These are phyloP conservation scores for Pachymerium ferrugineum DNA, from an alignment of 2,888 invertebrate species.

Conservation along the genomic window DNA sequence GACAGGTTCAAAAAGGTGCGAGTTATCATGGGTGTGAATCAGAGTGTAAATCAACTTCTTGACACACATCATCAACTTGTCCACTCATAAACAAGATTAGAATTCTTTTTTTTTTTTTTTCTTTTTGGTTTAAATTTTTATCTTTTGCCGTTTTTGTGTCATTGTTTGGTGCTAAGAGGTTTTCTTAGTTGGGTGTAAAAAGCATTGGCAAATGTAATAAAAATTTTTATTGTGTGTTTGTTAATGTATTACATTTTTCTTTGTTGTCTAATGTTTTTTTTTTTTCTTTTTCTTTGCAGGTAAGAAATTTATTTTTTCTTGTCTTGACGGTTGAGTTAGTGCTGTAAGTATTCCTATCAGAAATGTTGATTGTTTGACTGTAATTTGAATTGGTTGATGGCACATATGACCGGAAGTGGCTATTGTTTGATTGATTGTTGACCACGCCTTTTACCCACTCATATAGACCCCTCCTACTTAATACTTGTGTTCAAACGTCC, in stretches of 20 bases:
- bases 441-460: conserved; percentile 10
- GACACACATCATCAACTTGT: conserved; percentile 1
- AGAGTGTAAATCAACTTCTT: background rate
- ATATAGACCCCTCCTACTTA: conserved; percentile 6
- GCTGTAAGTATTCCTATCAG: background rate
- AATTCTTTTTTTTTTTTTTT: background rate
- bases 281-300: background rate
- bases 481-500: conserved; percentile 14
- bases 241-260: background rate
- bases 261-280: background rate
- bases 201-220: background rate
- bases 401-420: background rate
- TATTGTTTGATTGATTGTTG: background rate
- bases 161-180: background rate
- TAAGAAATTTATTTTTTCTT: background rate
- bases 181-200: background rate
- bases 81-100: background rate
- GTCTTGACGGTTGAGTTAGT: background rate
- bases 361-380: background rate
- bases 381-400: background rate
- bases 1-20: conserved; percentile 18
- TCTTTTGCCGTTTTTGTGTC: background rate
- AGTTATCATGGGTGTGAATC: conserved; percentile 21
- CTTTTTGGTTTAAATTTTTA: background rate
- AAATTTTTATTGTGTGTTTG: background rate